Percentiles rank a stretch among this genome's conserved stretches.
Conservation (phyloP, 2,888 invertebrate species). For the Horisme vitalbata region DNA sequence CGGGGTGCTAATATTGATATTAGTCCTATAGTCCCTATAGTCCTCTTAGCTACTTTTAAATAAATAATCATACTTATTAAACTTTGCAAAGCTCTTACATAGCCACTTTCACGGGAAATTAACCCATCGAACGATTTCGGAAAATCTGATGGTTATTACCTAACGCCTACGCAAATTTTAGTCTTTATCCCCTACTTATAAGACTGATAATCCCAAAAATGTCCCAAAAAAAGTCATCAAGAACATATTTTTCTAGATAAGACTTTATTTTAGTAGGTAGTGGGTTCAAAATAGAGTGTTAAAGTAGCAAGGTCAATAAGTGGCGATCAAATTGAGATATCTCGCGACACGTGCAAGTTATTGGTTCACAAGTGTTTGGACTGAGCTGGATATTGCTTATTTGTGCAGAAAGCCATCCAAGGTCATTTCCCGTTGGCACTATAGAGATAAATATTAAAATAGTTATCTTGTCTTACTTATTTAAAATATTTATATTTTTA, state of each 20-base stretch:
- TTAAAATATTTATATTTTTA: too few species aligned
- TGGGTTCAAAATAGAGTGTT: conserved; percentile 27
- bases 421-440: not conserved
- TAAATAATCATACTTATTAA: conserved; percentile 43
- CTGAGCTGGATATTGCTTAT: conserved; percentile 76
- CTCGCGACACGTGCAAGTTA: conserved; percentile 75
- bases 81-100: conserved; percentile 42
- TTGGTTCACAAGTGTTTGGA: conserved; percentile 78
- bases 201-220: not conserved
- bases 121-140: conserved; percentile 57
- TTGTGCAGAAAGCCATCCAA: conserved; percentile 59
- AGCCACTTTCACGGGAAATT: conserved; percentile 63
- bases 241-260: conserved; percentile 9
- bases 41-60: too few species aligned
- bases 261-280: conserved; percentile 17
- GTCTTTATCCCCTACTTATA: not conserved
- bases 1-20: too few species aligned
- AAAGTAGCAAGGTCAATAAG: conserved; percentile 54
- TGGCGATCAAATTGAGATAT: conserved; percentile 76
- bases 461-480: too few species aligned
- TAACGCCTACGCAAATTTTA: not conserved
- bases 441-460: not conserved
- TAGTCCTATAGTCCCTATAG: too few species aligned
- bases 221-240: conserved; percentile 7
- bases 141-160: conserved; percentile 45